Conservation (phyloP, 2,888 invertebrate species). For the Drosophila flavopinicola region DNA sequence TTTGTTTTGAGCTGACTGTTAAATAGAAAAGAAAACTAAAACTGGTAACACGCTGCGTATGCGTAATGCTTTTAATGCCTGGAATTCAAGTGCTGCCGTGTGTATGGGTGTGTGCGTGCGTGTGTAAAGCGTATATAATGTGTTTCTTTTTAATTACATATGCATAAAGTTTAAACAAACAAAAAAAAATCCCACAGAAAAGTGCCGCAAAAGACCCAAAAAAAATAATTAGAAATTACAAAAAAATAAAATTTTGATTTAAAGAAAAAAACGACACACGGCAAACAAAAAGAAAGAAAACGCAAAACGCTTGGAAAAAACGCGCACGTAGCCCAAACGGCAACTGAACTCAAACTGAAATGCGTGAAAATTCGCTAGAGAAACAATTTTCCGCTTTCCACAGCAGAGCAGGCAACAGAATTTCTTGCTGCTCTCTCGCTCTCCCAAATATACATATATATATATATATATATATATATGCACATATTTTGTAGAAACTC, state of each 20-base stretch:
- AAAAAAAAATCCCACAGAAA: constrained; percentile 9
- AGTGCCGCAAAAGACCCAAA: constrained; percentile 6
- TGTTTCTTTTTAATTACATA: constrained; percentile 35
- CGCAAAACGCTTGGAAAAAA: constrained; percentile 40
- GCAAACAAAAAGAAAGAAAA: constrained; percentile 38
- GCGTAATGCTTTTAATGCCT: constrained; percentile 44
- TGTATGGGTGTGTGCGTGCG: neutral
- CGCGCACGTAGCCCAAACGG: constrained; percentile 61
- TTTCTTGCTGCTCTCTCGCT: constrained; percentile 14
- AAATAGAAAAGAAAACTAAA: constrained; percentile 13
- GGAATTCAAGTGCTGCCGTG: constrained; percentile 18
- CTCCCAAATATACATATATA: constrained; percentile 9
- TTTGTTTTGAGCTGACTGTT: constrained; percentile 15
- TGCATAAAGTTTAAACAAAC: constrained; percentile 28
- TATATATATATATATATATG: neutral
- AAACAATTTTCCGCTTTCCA: constrained; percentile 35
- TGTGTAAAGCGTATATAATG: constrained; percentile 3
- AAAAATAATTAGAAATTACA: constrained; percentile 17
- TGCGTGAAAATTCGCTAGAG: constrained; percentile 73
- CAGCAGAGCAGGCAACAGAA: constrained; percentile 5
- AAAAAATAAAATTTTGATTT: constrained; percentile 1
- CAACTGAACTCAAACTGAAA: constrained; percentile 73
- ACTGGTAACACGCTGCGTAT: constrained; percentile 45
- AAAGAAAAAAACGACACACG: constrained; percentile 25
- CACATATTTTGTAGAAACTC: constrained; percentile 35